Evolutionary conservation across 2,113 vertebrate genomes (phyloP).

Genomic region (Lepisosteus oculatus): DNA sequence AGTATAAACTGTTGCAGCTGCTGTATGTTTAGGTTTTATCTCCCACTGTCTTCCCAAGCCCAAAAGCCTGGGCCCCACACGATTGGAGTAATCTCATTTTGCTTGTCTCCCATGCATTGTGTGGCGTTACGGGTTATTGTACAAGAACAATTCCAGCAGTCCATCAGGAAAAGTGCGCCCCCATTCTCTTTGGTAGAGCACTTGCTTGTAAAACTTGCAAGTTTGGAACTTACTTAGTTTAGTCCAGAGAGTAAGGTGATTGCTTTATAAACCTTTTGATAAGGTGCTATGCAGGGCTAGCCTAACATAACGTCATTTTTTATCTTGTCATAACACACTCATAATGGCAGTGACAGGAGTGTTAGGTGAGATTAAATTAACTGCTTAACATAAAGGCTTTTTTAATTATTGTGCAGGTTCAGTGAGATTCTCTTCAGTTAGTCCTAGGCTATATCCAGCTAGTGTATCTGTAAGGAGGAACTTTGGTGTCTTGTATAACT

Average conservation of each 20-base stretch:
- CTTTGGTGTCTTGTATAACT: slow-evolving; percentile 11
- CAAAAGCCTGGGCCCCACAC: neutral
- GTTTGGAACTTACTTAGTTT: neutral
- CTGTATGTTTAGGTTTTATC: neutral
- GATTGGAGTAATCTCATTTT: slow-evolving; percentile 3
- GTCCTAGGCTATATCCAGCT: slow-evolving; percentile 19
- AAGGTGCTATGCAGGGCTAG: neutral
- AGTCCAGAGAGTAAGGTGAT: neutral
- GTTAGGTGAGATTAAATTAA: neutral
- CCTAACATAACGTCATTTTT: neutral
- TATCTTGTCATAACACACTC: neutral
- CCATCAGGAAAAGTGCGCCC: neutral
- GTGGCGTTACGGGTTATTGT: neutral
- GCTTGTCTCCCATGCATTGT: neutral
- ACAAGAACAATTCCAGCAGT: slow-evolving; percentile 3
- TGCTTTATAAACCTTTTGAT: neutral
- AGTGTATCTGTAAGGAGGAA: slow-evolving; percentile 13
- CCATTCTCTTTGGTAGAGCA: slow-evolving; percentile 3
- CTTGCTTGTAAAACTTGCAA: neutral
- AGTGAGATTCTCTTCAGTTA: neutral
- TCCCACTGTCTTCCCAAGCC: neutral
- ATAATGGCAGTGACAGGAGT: neutral
- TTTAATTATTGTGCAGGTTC: slow-evolving; percentile 1
- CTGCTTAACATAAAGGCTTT: neutral
- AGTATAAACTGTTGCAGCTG: slow-evolving; percentile 67